A percentile compares a stretch with the other conserved stretches of the same genome.
phyloP scores from a whole-genome alignment of 2,113 vertebrate genomes.

The Nothoprocta pentlandii region DNA sequence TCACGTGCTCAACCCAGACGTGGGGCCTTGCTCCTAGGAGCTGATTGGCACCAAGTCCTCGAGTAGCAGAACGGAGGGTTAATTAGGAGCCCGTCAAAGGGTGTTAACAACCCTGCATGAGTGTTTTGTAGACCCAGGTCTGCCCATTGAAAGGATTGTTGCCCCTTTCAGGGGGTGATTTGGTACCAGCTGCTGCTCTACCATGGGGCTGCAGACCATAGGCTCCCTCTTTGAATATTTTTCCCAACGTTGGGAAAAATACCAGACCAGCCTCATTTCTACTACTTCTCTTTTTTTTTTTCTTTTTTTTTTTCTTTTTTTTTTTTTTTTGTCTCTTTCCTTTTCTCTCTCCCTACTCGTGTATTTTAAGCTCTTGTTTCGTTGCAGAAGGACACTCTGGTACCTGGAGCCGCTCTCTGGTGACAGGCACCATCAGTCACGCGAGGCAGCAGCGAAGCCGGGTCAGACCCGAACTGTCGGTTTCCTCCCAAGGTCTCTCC shows the following conservation, averaged over 20 bases:
- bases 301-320: neutral
- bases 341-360: fast-evolving
- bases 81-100: fast-evolving
- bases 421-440: conserved; percentile 20
- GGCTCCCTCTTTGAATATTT: neutral
- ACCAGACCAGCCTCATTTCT: neutral
- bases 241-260: neutral
- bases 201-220: fast-evolving
- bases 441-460: neutral
- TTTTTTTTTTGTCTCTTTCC: neutral
- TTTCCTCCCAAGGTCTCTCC: neutral
- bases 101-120: neutral
- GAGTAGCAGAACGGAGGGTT: fast-evolving
- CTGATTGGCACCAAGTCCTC: neutral
- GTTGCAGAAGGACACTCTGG: neutral
- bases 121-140: neutral
- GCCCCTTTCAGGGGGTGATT: neutral
- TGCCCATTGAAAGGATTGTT: fast-evolving
- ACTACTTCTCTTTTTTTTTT: neutral
- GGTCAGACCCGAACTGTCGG: fast-evolving
- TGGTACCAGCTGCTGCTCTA: neutral
- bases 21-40: fast-evolving
- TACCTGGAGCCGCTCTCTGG: neutral
- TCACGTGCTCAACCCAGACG: neutral
- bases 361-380: conserved; percentile 7